phyloP scores from a whole-genome alignment of 2,888 invertebrate species.

The Gari tellinella region DNA sequence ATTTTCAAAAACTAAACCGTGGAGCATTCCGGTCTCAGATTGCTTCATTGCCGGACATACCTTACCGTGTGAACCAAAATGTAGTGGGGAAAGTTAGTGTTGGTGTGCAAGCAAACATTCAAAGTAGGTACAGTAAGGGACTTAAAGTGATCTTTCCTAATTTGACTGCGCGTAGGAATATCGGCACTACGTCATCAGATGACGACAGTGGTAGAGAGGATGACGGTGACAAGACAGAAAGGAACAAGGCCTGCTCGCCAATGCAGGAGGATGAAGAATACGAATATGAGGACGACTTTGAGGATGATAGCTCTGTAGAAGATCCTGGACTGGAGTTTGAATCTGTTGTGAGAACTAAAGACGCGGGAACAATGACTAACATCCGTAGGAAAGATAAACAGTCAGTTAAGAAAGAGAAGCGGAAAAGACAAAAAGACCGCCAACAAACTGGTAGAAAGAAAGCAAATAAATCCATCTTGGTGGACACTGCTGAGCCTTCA shows the following conservation, averaged over 20 bases:
- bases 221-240: not conserved
- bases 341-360: conserved; percentile 30
- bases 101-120: conserved; percentile 34
- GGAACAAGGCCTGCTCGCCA: conserved; percentile 35
- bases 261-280: conserved; percentile 19
- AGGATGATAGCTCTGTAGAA: conserved; percentile 24
- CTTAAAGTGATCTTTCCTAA: conserved; percentile 50
- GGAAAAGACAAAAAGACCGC: conserved; percentile 18
- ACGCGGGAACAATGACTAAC: conserved; percentile 57
- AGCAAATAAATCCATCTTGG: conserved; percentile 9
- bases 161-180: conserved; percentile 10
- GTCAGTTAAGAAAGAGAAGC: conserved; percentile 25
- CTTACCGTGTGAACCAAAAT: conserved; percentile 47
- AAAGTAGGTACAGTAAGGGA: conserved; percentile 20
- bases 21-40: conserved; percentile 59
- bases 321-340: conserved; percentile 51
- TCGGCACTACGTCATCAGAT: not conserved
- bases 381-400: conserved; percentile 1
- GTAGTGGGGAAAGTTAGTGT: conserved; percentile 40
- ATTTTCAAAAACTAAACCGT: conserved; percentile 58
- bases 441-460: conserved; percentile 8
- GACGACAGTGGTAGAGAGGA: conserved; percentile 6
- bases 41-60: conserved; percentile 57
- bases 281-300: conserved; percentile 9
- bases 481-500: conserved; percentile 13